Percentiles rank a stretch among this genome's conserved stretches.
Evolutionary conservation across 1,140 invertebrate species (phyloP).

Genomic region (Drosophila novamexicana): DNA sequence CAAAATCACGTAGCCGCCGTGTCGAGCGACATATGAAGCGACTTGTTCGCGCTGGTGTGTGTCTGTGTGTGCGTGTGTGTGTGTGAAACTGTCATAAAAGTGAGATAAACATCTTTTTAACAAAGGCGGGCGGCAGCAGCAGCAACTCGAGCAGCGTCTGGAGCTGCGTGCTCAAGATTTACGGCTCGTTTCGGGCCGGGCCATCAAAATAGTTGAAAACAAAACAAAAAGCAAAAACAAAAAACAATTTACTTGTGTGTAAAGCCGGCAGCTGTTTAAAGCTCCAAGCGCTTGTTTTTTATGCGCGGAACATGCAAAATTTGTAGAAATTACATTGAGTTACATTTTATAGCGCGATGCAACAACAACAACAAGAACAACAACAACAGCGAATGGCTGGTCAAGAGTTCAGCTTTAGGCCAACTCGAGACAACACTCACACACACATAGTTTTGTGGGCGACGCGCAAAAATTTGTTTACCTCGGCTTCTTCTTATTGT

Average conservation of each 20-base stretch:
- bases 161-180: slow-evolving; percentile 51
- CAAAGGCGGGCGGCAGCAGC: slow-evolving; percentile 8
- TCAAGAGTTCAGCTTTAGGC: slow-evolving; percentile 17
- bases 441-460: slow-evolving; percentile 14
- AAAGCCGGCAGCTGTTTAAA: slow-evolving; percentile 21
- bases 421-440: neutral
- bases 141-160: slow-evolving; percentile 35
- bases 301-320: slow-evolving; percentile 50
- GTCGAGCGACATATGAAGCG: slow-evolving; percentile 31
- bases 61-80: neutral
- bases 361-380: slow-evolving; percentile 9
- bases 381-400: slow-evolving; percentile 11
- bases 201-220: slow-evolving; percentile 60
- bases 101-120: slow-evolving; percentile 57
- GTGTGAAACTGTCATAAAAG: slow-evolving; percentile 61
- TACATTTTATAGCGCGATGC: slow-evolving; percentile 20
- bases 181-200: slow-evolving; percentile 44
- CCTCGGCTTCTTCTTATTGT: neutral
- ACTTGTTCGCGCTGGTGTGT: slow-evolving; percentile 13
- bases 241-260: slow-evolving; percentile 42
- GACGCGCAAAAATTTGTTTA: slow-evolving; percentile 26
- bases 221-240: no score
- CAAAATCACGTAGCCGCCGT: slow-evolving; percentile 63
- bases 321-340: slow-evolving; percentile 32
- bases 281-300: slow-evolving; percentile 22